These are phyloP conservation scores for Fopius arisanus DNA, from an alignment of 1,140 invertebrate genomes.

Conservation along the genomic window DNA sequence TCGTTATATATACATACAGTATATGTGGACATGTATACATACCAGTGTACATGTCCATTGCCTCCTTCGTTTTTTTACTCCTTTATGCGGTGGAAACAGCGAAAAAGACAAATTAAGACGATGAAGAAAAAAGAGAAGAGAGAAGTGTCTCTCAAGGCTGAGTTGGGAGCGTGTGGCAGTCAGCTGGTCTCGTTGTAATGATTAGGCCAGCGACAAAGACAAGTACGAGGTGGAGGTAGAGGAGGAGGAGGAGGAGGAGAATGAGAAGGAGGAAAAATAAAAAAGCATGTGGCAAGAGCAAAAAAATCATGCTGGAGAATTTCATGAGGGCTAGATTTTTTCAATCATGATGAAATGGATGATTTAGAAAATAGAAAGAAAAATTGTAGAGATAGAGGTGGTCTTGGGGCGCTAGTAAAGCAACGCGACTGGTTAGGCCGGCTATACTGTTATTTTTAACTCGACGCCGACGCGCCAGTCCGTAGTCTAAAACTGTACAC, in stretches of 20 bases:
- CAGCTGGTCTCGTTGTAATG: conserved; percentile 5
- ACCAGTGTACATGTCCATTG: neutral
- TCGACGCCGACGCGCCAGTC: conserved; percentile 59
- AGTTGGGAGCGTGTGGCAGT: neutral
- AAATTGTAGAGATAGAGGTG: neutral
- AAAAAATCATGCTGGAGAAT: no score
- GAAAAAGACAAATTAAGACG: conserved; percentile 3
- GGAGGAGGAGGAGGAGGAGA: no score
- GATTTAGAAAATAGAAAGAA: neutral
- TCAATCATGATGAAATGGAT: neutral
- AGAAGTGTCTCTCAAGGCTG: conserved; percentile 7
- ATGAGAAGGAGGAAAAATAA: no score
- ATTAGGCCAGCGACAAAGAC: neutral
- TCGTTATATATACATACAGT: conserved; percentile 26
- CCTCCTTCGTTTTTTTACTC: neutral
- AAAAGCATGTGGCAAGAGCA: no score
- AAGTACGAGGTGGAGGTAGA: neutral
- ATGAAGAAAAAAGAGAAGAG: neutral
- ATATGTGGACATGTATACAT: neutral
- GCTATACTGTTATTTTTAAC: conserved; percentile 65
- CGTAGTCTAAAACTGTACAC: conserved; percentile 62
- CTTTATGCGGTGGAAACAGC: neutral
- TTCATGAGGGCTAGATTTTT: neutral
- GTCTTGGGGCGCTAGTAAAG: neutral
- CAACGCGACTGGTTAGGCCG: conserved; percentile 43